A percentile compares a stretch with the other conserved stretches of the same genome.
Conservation (phyloP, 2,113 vertebrate genomes). For the Myrmophylax atrothorax region DNA sequence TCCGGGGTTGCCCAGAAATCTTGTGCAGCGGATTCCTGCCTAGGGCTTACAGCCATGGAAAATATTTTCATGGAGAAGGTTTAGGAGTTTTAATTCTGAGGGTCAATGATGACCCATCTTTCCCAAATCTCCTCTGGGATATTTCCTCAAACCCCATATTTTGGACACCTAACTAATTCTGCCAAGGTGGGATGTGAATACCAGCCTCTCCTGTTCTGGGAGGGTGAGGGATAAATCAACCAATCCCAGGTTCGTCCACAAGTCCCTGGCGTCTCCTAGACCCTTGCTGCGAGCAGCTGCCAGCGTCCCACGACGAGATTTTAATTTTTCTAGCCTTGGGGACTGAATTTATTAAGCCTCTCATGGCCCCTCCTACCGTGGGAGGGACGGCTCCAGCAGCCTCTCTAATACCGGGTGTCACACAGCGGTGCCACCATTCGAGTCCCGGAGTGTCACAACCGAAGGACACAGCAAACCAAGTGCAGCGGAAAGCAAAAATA, state of each 20-base stretch:
- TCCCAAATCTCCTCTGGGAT: neutral
- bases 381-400: conserved; percentile 37
- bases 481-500: neutral
- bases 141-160: neutral
- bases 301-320: neutral
- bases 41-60: neutral
- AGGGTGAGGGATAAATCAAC: neutral
- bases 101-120: accelerated
- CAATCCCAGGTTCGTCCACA: neutral
- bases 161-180: neutral
- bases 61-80: neutral
- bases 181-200: neutral
- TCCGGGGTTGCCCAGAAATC: neutral
- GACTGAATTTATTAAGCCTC: neutral
- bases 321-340: conserved; percentile 22
- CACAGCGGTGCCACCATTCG: conserved; percentile 5
- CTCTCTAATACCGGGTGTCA: conserved; percentile 21
- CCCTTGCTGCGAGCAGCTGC: neutral
- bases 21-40: neutral
- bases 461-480: neutral
- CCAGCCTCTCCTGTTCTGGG: neutral
- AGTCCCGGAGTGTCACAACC: neutral
- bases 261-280: accelerated
- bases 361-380: conserved; percentile 57
- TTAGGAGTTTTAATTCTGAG: neutral